These are phyloP conservation scores for Byasa hedistus DNA, from an alignment of 2,888 invertebrate species.

Conservation along the genomic window DNA sequence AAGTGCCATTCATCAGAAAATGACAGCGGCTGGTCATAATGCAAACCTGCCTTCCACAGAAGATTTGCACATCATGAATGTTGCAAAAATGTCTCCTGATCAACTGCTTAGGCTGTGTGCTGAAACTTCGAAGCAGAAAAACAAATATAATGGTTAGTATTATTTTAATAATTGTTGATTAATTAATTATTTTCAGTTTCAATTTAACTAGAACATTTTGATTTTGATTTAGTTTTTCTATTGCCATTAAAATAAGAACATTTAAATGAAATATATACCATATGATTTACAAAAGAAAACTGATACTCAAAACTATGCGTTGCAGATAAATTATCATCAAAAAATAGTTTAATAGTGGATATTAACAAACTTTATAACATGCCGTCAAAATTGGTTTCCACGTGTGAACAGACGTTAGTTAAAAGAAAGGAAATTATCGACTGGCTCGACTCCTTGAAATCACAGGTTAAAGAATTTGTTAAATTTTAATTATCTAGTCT, in stretches of 20 bases:
- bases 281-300: not conserved
- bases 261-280: not conserved
- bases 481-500: not conserved
- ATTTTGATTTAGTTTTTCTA: not conserved
- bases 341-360: constrained; percentile 42
- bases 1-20: constrained; percentile 50
- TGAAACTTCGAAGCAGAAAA: constrained; percentile 28
- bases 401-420: constrained; percentile 58
- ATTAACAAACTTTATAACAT: constrained; percentile 55
- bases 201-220: too few relatives aligned
- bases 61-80: constrained; percentile 64
- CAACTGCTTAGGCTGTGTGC: constrained; percentile 60
- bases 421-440: constrained; percentile 65
- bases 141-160: constrained; percentile 3
- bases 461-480: constrained; percentile 39
- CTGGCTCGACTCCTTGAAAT: constrained; percentile 58
- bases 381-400: constrained; percentile 55
- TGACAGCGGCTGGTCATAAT: constrained; percentile 50
- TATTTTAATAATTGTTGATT: not conserved
- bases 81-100: constrained; percentile 57
- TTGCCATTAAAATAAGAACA: not conserved
- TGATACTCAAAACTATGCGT: constrained; percentile 23
- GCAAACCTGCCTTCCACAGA: constrained; percentile 51
- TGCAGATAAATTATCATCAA: constrained; percentile 30
- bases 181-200: too few relatives aligned